Percentiles rank a stretch among this genome's conserved stretches.
These are phyloP conservation scores for Diorhabda sublineata DNA, from an alignment of 1,140 invertebrate species.

Conservation along the genomic window DNA sequence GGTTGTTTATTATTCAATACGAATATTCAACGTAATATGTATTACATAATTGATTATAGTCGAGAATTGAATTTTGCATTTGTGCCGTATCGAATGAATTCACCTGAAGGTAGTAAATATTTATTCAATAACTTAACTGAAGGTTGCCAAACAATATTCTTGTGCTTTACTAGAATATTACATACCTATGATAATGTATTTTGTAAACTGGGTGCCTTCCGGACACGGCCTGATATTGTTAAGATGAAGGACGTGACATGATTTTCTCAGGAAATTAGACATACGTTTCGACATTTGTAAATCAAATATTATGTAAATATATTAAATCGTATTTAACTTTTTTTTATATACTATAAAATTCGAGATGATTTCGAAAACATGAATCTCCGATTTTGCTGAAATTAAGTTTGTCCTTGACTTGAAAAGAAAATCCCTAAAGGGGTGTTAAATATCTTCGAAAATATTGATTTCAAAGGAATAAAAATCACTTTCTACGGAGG, in stretches of 20 bases:
- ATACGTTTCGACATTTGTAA: no score
- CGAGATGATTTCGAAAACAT: no score
- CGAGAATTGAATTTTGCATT: background rate
- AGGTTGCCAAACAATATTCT: background rate
- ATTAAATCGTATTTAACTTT: no score
- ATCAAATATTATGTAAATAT: no score
- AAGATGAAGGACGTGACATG: background rate
- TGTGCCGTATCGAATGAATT: slow-evolving; percentile 2
- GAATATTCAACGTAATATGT: background rate
- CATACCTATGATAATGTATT: background rate
- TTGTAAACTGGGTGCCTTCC: background rate
- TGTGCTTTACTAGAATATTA: background rate
- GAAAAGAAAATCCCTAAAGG: no score
- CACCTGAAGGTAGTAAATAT: background rate
- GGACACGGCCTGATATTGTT: background rate
- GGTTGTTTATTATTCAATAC: slow-evolving; percentile 4
- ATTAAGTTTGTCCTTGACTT: no score
- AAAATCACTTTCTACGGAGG: no score
- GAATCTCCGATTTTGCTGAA: no score
- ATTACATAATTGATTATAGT: slow-evolving; percentile 1
- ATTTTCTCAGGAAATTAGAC: no score
- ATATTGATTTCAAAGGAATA: no score
- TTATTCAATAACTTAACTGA: slow-evolving; percentile 1
- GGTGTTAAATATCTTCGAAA: no score
- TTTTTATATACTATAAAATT: no score